These are phyloP conservation scores for Epizoanthus stellaris DNA, from an alignment of 92 coral and sea anemone species.

Conservation along the genomic window DNA sequence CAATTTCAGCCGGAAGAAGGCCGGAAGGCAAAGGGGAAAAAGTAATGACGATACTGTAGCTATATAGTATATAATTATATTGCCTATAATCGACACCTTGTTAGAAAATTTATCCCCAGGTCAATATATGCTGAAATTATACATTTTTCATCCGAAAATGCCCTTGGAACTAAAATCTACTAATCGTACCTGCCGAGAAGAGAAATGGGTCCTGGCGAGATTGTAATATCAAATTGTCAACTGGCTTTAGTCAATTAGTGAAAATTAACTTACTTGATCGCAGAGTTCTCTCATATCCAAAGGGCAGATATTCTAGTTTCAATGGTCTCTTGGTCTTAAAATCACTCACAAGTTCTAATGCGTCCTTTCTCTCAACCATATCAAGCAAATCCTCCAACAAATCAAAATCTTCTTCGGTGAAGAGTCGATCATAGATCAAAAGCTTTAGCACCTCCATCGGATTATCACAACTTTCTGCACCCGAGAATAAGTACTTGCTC, in stretches of 20 bases:
- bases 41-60: too few relatives aligned
- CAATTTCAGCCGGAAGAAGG: too few relatives aligned
- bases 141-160: too few relatives aligned
- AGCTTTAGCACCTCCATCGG: slow-evolving; percentile 49
- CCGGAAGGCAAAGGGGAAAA: too few relatives aligned
- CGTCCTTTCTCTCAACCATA: slow-evolving; percentile 57
- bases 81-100: too few relatives aligned
- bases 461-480: slow-evolving; percentile 42
- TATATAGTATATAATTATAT: too few relatives aligned
- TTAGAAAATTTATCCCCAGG: too few relatives aligned
- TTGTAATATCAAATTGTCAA: background rate
- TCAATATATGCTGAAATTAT: too few relatives aligned
- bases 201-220: too few relatives aligned
- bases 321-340: slow-evolving; percentile 57
- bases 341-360: slow-evolving; percentile 35
- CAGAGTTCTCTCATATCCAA: slow-evolving; percentile 5
- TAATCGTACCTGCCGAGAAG: too few relatives aligned
- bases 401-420: slow-evolving; percentile 65
- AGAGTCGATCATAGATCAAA: slow-evolving; percentile 41
- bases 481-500: slow-evolving; percentile 59
- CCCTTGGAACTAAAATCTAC: too few relatives aligned
- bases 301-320: slow-evolving; percentile 33
- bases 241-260: background rate
- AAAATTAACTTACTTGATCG: slow-evolving; percentile 40
- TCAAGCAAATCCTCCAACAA: slow-evolving; percentile 71